Base-by-base conservation (phyloP, 1,140 invertebrate genomes). In the Drosophila grimshawi region DNA sequence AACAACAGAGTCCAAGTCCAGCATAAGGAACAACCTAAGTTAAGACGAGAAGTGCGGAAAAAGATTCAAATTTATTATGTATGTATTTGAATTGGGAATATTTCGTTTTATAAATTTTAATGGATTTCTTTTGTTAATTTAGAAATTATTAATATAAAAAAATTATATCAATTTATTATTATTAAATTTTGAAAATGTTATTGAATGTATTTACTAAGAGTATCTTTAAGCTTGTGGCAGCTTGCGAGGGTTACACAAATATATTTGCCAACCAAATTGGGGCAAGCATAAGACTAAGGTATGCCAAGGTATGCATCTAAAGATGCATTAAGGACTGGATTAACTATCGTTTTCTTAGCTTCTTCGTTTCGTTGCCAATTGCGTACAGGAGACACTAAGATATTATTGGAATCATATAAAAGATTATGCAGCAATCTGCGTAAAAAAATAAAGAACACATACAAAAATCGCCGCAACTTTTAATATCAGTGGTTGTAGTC, bases 1-100 rank as follows among this genome's bases (percentile, higher is more conserved):
- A 88, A 89, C 71, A 83, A 63, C 80, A 78, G 79, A 83, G 69
- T 56, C 67, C 0, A 57, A 61, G 60, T 66, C 73, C 65, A 65
- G 55, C 57, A 68, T 65, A 49, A 41, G 35, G 30, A 4, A 10
- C 53, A 49, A 6, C n/a, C 5, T 8, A 46, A 64, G 37, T 53
- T 45, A 37, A 30, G 19, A 11, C 19, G 8, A 32, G 33, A 19
- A 53, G n/a, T 8, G 7, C 3, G 37, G 8, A 37, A 51, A 6
- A 49, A 32, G 30, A n/a, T 52, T 32, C 10, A 52, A 52, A 52
- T n/a, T n/a, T n/a, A n/a, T n/a, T n/a, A n/a, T n/a, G n/a, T n/a
- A n/a, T n/a, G n/a, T n/a, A n/a, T n/a, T n/a, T 33, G 37, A 8
- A 39, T 7, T 3, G 1, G 4, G 19, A 19, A 19, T 19, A 19